Evolutionary conservation across 2,113 vertebrate genomes (phyloP).

Genomic region (Pluvianellus socialis): DNA sequence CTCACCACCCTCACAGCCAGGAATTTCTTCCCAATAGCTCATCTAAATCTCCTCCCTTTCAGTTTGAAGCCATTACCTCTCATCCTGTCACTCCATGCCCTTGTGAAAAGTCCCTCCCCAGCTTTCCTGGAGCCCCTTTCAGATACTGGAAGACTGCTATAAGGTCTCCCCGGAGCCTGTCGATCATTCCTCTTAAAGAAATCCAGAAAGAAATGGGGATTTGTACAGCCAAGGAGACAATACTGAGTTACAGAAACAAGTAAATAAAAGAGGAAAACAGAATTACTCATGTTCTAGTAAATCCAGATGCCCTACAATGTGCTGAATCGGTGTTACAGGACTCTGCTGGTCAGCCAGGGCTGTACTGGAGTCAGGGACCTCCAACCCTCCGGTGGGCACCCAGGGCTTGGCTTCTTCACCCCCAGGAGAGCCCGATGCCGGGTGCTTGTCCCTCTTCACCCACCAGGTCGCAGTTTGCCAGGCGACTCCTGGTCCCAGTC

Average conservation of each 20-base stretch:
- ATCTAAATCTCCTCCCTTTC: too few species aligned
- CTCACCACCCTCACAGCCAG: too few species aligned
- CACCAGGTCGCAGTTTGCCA: neutral
- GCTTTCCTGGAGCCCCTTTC: too few species aligned
- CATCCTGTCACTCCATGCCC: too few species aligned
- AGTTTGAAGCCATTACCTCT: too few species aligned
- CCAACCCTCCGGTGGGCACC: neutral
- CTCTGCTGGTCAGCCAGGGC: neutral
- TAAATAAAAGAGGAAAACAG: neutral
- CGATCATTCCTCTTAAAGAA: neutral
- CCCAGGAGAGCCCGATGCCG: fast-evolving
- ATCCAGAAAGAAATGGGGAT: neutral
- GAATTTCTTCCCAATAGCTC: too few species aligned
- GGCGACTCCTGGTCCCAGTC: neutral
- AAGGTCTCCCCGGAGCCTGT: too few species aligned
- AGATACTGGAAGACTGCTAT: too few species aligned
- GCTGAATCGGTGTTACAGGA: neutral
- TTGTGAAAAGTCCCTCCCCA: too few species aligned
- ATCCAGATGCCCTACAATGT: neutral
- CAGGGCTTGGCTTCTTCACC: neutral
- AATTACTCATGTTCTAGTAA: neutral
- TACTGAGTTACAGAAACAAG: neutral
- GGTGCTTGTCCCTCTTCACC: neutral
- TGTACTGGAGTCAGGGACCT: fast-evolving
- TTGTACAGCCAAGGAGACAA: neutral